These are phyloP conservation scores for Neoaliturus tenellus DNA, from an alignment of 2,888 invertebrate genomes.

Conservation along the genomic window DNA sequence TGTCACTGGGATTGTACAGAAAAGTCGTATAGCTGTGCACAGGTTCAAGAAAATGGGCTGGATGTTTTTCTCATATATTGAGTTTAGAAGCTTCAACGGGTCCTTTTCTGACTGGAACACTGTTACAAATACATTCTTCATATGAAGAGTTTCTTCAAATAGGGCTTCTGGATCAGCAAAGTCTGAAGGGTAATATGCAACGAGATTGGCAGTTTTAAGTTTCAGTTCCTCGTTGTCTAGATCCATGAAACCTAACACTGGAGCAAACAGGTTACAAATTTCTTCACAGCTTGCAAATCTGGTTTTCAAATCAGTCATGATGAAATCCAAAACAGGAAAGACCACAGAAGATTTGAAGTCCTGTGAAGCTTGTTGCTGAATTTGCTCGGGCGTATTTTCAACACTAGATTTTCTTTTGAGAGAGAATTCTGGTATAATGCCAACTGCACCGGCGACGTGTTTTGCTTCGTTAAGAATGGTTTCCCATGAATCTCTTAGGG, in stretches of 20 bases:
- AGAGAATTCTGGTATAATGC: no score
- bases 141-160: slow-evolving; percentile 18
- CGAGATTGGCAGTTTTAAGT: slow-evolving; percentile 23
- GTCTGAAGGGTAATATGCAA: slow-evolving; percentile 21
- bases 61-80: slow-evolving; percentile 42
- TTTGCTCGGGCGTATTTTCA: no score
- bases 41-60: slow-evolving; percentile 45
- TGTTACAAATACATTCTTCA: slow-evolving; percentile 33
- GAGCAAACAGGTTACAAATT: no score
- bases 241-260: no score
- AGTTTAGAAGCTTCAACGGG: slow-evolving; percentile 40
- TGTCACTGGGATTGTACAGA: slow-evolving; percentile 52
- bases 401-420: no score
- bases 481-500: slow-evolving; percentile 35
- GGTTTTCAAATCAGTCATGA: no score
- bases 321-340: no score
- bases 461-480: slow-evolving; percentile 24
- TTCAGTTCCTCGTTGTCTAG: no score
- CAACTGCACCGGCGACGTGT: slow-evolving; percentile 11
- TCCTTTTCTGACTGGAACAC: slow-evolving; percentile 49
- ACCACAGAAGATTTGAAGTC: no score
- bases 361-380: no score
- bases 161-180: slow-evolving; percentile 17
- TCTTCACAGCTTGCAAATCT: no score
- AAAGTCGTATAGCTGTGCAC: slow-evolving; percentile 45